Conservation (phyloP, 2,113 vertebrate species). For the Erythrocercus mccallii region DNA sequence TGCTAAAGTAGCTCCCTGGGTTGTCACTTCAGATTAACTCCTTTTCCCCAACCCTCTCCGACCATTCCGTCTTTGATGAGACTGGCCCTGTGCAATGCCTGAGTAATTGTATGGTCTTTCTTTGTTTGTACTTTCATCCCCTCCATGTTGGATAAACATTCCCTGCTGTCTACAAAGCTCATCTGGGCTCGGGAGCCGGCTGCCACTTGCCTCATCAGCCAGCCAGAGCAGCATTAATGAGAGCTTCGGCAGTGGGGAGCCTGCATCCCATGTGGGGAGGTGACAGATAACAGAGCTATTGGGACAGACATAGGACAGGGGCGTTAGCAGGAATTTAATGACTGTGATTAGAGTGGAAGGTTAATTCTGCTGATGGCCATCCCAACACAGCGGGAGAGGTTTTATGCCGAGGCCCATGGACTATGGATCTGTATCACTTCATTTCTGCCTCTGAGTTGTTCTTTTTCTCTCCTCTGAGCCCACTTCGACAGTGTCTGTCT, state of each 20-base stretch:
- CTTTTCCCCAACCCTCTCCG: neutral
- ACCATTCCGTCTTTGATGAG: slow-evolving; percentile 38
- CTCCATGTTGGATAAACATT: slow-evolving; percentile 58
- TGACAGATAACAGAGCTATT: slow-evolving; percentile 54
- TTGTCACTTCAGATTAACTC: slow-evolving; percentile 62
- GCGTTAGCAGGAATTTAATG: slow-evolving; percentile 29
- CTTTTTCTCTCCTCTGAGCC: neutral
- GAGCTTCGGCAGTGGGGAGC: neutral
- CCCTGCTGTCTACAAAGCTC: slow-evolving; percentile 55
- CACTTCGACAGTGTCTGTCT: neutral
- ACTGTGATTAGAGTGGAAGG: slow-evolving; percentile 45
- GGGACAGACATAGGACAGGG: slow-evolving; percentile 19
- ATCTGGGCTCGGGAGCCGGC: neutral
- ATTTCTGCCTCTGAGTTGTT: neutral
- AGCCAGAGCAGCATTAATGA: slow-evolving; percentile 54
- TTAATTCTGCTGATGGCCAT: neutral
- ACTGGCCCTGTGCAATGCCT: neutral
- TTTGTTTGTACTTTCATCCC: slow-evolving; percentile 51
- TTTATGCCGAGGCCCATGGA: fast-evolving
- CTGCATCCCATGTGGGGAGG: neutral
- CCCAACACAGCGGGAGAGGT: neutral
- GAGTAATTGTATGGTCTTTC: slow-evolving; percentile 33
- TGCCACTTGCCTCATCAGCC: slow-evolving; percentile 58
- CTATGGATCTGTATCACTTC: neutral
- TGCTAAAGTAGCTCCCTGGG: slow-evolving; percentile 21